phyloP scores from a whole-genome alignment of 2,888 invertebrate species.

The Meghimatium bilineatum region DNA sequence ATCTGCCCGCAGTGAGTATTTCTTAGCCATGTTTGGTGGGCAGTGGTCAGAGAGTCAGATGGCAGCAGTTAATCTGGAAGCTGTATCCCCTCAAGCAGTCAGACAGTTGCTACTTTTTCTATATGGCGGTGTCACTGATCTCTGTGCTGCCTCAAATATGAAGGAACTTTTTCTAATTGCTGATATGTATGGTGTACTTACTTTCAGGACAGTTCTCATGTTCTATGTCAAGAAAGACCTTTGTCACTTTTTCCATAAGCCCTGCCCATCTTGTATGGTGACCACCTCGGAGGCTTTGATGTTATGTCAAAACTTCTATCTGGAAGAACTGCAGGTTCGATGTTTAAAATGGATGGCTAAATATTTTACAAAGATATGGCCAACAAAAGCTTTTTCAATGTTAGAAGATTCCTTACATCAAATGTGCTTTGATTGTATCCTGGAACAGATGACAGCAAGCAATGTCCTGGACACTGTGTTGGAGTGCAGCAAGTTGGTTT shows the following conservation, averaged over 20 bases:
- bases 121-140: slow-evolving; percentile 90
- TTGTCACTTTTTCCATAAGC: slow-evolving; percentile 80
- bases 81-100: slow-evolving; percentile 81
- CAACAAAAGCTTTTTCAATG: slow-evolving; percentile 90
- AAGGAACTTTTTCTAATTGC: slow-evolving; percentile 38
- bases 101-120: slow-evolving; percentile 95
- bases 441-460: slow-evolving; percentile 81
- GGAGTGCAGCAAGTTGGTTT: slow-evolving; percentile 88
- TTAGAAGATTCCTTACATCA: slow-evolving; percentile 84
- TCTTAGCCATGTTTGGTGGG: slow-evolving; percentile 90
- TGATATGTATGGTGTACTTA: slow-evolving; percentile 41
- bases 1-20: slow-evolving; percentile 93
- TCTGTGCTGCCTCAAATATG: slow-evolving; percentile 9
- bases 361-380: slow-evolving; percentile 92
- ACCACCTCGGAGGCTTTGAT: slow-evolving; percentile 92
- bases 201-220: slow-evolving; percentile 26
- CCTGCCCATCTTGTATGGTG: slow-evolving; percentile 90
- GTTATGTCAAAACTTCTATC: slow-evolving; percentile 88
- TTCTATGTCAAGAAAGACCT: slow-evolving; percentile 41
- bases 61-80: slow-evolving; percentile 89
- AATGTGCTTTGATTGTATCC: slow-evolving; percentile 64
- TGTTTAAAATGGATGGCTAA: slow-evolving; percentile 91
- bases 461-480: slow-evolving; percentile 89
- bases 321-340: slow-evolving; percentile 91
- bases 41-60: slow-evolving; percentile 88